Evolutionary conservation across 2,797 vertebrate genomes (phyloP).

Genomic region (Erpetoichthys calabaricus): DNA sequence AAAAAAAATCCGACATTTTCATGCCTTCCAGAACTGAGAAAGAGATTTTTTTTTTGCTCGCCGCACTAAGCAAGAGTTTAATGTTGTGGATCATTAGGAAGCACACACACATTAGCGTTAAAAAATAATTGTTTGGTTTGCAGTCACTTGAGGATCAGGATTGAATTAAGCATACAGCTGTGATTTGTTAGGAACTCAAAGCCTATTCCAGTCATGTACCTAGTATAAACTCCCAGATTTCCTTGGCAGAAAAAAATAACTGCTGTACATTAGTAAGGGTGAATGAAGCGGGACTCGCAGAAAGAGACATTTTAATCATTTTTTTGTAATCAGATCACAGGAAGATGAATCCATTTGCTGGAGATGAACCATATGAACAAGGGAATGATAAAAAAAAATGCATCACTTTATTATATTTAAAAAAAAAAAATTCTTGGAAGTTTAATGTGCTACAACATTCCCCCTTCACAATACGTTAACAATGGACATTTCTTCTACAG

Average conservation of each 20-base stretch:
- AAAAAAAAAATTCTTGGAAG: no score
- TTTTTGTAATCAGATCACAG: neutral
- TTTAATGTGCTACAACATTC: no score
- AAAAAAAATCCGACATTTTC: constrained; percentile 19
- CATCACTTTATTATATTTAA: no score
- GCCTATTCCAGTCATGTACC: constrained; percentile 3
- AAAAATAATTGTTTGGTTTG: constrained; percentile 47
- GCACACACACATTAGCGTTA: constrained; percentile 27
- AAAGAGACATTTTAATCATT: neutral
- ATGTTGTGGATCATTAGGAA: constrained; percentile 48
- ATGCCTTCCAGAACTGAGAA: constrained; percentile 22
- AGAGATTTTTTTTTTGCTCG: constrained; percentile 16
- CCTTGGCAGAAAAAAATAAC: neutral
- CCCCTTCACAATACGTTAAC: no score
- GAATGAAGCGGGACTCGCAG: neutral
- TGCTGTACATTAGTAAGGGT: neutral
- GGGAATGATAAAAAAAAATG: no score
- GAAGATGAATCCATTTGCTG: neutral
- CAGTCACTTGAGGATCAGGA: constrained; percentile 31
- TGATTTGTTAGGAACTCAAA: constrained; percentile 17
- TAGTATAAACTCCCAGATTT: neutral
- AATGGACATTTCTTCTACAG: no score
- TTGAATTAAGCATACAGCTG: constrained; percentile 33
- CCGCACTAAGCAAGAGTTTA: constrained; percentile 30
- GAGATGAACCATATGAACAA: no score